phyloP scores from a whole-genome alignment of 2,113 vertebrate species.

The Engystomops pustulosus region DNA sequence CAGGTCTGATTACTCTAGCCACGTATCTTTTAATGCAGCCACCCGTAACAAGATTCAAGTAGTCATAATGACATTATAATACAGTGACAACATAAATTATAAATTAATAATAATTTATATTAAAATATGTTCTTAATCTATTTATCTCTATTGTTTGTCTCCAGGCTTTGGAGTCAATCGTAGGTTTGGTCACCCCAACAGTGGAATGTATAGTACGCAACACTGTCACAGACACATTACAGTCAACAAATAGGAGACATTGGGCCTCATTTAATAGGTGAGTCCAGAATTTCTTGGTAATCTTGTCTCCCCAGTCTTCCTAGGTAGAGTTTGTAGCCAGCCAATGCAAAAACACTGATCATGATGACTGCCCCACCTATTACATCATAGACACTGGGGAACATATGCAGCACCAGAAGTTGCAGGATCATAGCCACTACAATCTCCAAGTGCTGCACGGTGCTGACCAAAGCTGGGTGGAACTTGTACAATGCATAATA shows the following conservation, averaged over 20 bases:
- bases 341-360: conserved; percentile 90
- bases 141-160: conserved; percentile 17
- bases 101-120: neutral
- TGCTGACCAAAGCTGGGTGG: conserved; percentile 96
- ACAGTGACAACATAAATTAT: neutral
- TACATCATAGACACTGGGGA: conserved; percentile 88
- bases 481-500: conserved; percentile 96
- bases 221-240: conserved; percentile 47
- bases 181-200: conserved; percentile 30
- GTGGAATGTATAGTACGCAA: conserved; percentile 52
- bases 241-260: neutral
- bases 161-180: conserved; percentile 2
- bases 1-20: neutral
- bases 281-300: conserved; percentile 95
- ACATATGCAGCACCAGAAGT: conserved; percentile 89
- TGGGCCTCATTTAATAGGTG: conserved; percentile 87
- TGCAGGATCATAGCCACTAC: conserved; percentile 95
- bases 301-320: conserved; percentile 85
- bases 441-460: conserved; percentile 94
- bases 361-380: conserved; percentile 90
- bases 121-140: conserved; percentile 30
- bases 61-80: neutral
- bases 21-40: neutral
- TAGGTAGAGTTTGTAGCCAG: conserved; percentile 90
- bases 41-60: neutral